Evolutionary conservation across 2,113 vertebrate genomes (phyloP), one percentile per base, ranked within the genome.

Genomic region (Hipposideros armiger): DNA sequence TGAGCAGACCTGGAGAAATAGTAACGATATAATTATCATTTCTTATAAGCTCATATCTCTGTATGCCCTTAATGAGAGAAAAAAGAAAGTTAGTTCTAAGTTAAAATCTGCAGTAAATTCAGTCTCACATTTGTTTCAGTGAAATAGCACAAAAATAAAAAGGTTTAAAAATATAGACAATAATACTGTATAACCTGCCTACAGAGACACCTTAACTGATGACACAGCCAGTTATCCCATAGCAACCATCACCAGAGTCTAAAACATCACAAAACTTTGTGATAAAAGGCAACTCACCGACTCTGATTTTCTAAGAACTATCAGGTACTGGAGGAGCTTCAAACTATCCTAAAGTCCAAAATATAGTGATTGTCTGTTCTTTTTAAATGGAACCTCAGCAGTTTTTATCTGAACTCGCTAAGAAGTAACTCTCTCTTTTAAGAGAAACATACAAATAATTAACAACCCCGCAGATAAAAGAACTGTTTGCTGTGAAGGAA

Each of bases 1-100:
- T 97, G 87, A 96, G 70, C 80, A 97, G 87, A 45, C 92, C 32
- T 98, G 64, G 47, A 91, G 94, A 90, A 97, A 95, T 67, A n/a
- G 69, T 94, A 78, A 95, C 93, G n/a, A 95, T 96, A 50, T 95
- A n/a, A 88, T 95, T 96, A 93, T 94, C 1, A 90, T 97, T 97
- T 98, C 74, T 96, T 96, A 58, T 52, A 90, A 94, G 82, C 80
- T 81, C 83, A 84, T 72, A 8, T 90, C 40, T 74, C 22, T 83
- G 30, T 54, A 13, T 73, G 19, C 30, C 32, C 47, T 70, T 91
- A 11, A 50, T 81, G 72, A 70, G 40, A 87, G 36, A 56, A 81
- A 89, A 83, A 86, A 69, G 32, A 52, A 84, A 36, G 15, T 60
- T 89, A 36, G 15, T 60, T 89, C 32, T 60, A 17, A n/a, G 22